Evolutionary conservation across 2,797 vertebrate genomes (phyloP), one percentile per base, ranked within the genome.

Genomic region (Melanotaenia maccullochi): DNA sequence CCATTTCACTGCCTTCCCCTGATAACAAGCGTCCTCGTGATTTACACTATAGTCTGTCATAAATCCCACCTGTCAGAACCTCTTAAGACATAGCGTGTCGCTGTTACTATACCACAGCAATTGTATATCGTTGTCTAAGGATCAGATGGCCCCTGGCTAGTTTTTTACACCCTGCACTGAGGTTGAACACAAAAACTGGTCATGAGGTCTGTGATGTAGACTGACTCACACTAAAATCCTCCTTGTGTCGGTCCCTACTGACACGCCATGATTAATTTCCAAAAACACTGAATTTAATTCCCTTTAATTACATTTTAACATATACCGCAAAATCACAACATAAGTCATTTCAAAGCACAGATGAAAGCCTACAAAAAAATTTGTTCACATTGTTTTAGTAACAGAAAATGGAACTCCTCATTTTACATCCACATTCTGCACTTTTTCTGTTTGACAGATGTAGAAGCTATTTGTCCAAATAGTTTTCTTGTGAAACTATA

Each of bases 11-110:
- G 82, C 65, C 73, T 87, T 73, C 78, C 60, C 83, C 81, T 86
- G 90, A 92, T 90, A 84, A 91, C 86, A 89, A 86, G 77, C 54
- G 73, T 87, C 63, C 58, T 73, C 80, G 68, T 84, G 85, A 90
- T 91, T 89, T 91, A 90, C 58, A 75, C 2, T 42, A 47, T 7
- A 42, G 59, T 55, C 62, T 35, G 25, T 80, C 78, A 77, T 89
- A 82, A 89, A 89, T 89, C 71, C 52, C n/a, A 73, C 71, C 71
- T 84, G 81, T 83, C 88, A 90, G 33, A 67, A 32, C 22, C 56
- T 72, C 88, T 89, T 66, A 85, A 87, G 81, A 71, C 72, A 76
- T 67, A 68, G 55, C 62, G 68, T 82, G 84, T 87, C 71, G 65
- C 73, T 76, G 72, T 60, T 75, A 84, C 83, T 83, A 64, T 73